These are phyloP conservation scores for Polietes domitor DNA, from an alignment of 2,888 invertebrate species.

Conservation along the genomic window DNA sequence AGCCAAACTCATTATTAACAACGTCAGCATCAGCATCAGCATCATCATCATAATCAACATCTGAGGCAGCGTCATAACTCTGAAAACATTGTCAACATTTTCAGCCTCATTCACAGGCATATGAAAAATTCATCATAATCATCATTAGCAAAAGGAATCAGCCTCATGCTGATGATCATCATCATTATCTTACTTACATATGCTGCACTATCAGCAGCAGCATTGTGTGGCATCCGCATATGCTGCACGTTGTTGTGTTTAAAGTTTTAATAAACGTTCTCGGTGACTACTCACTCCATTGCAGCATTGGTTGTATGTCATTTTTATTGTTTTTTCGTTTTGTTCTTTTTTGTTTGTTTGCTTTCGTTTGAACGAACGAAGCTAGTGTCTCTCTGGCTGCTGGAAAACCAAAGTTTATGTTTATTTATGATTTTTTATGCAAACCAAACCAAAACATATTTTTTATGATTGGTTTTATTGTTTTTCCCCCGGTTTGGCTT, in stretches of 20 bases:
- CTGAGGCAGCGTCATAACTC: constrained; percentile 34
- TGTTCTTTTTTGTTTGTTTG: neutral
- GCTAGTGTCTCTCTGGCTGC: no score
- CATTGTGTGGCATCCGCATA: neutral
- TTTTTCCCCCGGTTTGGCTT: constrained; percentile 1
- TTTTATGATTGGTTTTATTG: constrained; percentile 34
- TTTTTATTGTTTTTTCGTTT: constrained; percentile 23
- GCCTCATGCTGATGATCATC: neutral
- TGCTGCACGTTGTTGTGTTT: neutral
- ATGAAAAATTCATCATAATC: constrained; percentile 5
- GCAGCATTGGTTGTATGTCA: neutral
- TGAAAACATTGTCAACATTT: constrained; percentile 51
- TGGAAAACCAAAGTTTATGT: constrained; percentile 25
- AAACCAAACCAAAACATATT: constrained; percentile 16
- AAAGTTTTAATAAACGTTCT: constrained; percentile 1
- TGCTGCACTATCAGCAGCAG: neutral
- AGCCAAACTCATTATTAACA: constrained; percentile 13
- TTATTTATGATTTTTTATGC: constrained; percentile 29
- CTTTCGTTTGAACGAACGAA: neutral
- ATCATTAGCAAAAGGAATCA: constrained; percentile 1
- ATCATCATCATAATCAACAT: constrained; percentile 18
- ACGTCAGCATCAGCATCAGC: neutral
- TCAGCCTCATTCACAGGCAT: neutral
- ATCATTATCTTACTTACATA: neutral
- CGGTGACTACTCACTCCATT: neutral